Evolutionary conservation across 2,888 invertebrate species (phyloP), one percentile per base, ranked within the genome.

Genomic region (Dryococelus australis): DNA sequence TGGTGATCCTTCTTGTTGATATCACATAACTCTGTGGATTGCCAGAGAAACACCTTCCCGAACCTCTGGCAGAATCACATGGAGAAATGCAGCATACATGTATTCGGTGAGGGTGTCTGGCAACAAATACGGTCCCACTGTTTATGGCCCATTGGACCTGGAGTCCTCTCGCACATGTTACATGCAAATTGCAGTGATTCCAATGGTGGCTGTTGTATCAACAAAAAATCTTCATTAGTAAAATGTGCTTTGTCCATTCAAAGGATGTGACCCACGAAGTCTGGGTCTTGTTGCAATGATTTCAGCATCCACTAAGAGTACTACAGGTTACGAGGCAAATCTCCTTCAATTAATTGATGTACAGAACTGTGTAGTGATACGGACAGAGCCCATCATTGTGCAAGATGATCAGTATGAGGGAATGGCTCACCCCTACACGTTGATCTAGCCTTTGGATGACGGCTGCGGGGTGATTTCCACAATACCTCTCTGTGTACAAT

Each of bases 271-370:
- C 80, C 80, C 8, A n/a, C n/a, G 28, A 80, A 80, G 80, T 80
- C 4, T 27, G 80, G n/a, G 28, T 80, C 28, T 80, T 80, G n/a
- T n/a, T n/a, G 24, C 80, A 80, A 13, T 80, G 26, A 80, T 28
- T 3, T 80, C 10, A n/a, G 10, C n/a, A 80, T 80, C 80, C 24
- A 26, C n/a, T n/a, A 26, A 28, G 0, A n/a, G 2, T n/a, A 27
- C 80, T n/a, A 26, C 26, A 80, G 80, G 26, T 0, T 3, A 12
- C 0, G 26, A 28, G 0, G 26, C 28, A 20, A 28, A 80, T 80
- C 13, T 80, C 80, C 26, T 26, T 80, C 85, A 86, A 80, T 35
- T 86, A 84, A 51, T 13, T 28, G 13, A n/a, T 51, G 85, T 84
- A 26, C 84, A 24, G 28, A 12, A 84, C n/a, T 47, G 84, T 43